phyloP scores from a whole-genome alignment of 64 coral and sea anemone genomes.

The Catalaphyllia jardinei region DNA sequence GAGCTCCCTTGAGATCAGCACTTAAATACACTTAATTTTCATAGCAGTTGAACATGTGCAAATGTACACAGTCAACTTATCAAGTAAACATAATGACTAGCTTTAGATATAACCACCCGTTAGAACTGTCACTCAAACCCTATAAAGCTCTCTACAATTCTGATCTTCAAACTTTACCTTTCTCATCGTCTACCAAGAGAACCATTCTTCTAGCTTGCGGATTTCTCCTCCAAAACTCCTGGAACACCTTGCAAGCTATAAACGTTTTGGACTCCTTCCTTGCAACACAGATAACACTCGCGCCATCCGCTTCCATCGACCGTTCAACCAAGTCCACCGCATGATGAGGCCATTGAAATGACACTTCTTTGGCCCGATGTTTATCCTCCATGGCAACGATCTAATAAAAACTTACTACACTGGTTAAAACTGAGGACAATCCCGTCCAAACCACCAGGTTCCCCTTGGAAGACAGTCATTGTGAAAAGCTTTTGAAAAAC shows the following conservation, averaged over 20 bases:
- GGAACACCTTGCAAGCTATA: conserved; percentile 41
- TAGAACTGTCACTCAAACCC: too few species aligned
- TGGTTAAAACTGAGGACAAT: background rate
- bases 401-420: background rate
- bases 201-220: conserved; percentile 1
- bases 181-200: conserved; percentile 38
- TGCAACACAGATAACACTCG: conserved; percentile 37
- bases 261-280: conserved; percentile 32
- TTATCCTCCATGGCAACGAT: background rate
- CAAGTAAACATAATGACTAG: too few species aligned
- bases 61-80: too few species aligned
- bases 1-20: too few species aligned
- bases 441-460: background rate
- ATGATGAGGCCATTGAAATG: conserved; percentile 14
- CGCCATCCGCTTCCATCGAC: background rate
- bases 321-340: conserved; percentile 34
- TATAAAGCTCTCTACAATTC: background rate
- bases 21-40: too few species aligned
- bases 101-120: too few species aligned
- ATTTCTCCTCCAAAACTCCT: conserved; percentile 15
- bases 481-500: background rate
- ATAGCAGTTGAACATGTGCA: too few species aligned
- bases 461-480: too few species aligned
- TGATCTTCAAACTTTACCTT: background rate
- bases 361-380: conserved; percentile 6